These are phyloP conservation scores for Paramuricea clavata DNA, from an alignment of 92 coral and sea anemone genomes.

Conservation along the genomic window DNA sequence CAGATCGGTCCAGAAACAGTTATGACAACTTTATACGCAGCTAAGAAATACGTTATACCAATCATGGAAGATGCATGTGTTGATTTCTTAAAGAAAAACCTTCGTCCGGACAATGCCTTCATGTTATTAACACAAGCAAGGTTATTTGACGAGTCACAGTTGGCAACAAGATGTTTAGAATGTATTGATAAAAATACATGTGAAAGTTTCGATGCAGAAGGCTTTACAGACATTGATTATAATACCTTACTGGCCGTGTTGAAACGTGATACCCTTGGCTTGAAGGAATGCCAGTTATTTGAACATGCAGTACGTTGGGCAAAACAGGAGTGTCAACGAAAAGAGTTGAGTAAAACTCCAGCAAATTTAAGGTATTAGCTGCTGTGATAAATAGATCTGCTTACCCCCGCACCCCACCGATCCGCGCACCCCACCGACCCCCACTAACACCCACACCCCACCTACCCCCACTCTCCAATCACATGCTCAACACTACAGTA, in stretches of 20 bases:
- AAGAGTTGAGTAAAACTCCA: constrained; percentile 74
- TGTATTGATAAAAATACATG: constrained; percentile 93
- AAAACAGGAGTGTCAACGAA: constrained; percentile 89
- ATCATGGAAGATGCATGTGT: constrained; percentile 96
- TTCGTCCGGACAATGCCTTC: constrained; percentile 94
- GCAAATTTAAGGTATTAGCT: constrained; percentile 80
- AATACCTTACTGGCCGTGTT: constrained; percentile 87
- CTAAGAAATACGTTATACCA: constrained; percentile 97
- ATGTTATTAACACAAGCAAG: constrained; percentile 97
- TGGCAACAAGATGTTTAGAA: constrained; percentile 89
- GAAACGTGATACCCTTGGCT: constrained; percentile 89
- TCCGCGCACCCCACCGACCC: too few relatives aligned
- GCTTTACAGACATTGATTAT: constrained; percentile 94
- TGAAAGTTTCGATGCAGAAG: constrained; percentile 93
- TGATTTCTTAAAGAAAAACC: constrained; percentile 93
- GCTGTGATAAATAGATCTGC: not conserved
- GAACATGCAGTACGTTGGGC: constrained; percentile 91
- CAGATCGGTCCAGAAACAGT: constrained; percentile 99
- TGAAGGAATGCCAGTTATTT: constrained; percentile 89
- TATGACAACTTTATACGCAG: constrained; percentile 97
- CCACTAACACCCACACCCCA: too few relatives aligned
- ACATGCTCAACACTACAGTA: too few relatives aligned
- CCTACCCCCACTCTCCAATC: too few relatives aligned
- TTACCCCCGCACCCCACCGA: too few relatives aligned
- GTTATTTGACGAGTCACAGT: constrained; percentile 90